Evolutionary conservation across 1,140 invertebrate genomes (phyloP).

Genomic region (Zelostemma sp.): DNA sequence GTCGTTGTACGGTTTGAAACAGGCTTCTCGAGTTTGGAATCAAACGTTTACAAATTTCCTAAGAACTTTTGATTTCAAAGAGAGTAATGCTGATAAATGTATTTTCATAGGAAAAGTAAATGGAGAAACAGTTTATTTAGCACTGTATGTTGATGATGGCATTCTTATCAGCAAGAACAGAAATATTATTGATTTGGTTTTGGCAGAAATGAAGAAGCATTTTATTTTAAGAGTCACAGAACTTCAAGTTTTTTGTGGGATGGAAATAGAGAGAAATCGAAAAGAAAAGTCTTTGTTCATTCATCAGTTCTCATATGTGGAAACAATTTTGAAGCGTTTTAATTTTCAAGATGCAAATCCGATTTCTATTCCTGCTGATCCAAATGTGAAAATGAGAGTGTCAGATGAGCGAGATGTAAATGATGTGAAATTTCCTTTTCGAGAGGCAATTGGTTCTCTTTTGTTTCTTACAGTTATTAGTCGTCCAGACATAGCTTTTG

Average conservation of each 20-base stretch:
- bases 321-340: slow-evolving; percentile 22
- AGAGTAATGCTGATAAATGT: background rate
- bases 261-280: slow-evolving; percentile 21
- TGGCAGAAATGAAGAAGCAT: too few relatives aligned
- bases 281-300: background rate
- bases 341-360: slow-evolving; percentile 15
- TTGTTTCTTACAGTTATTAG: slow-evolving; percentile 57
- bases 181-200: too few relatives aligned
- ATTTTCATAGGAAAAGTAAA: slow-evolving; percentile 4
- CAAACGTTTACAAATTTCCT: background rate
- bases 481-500: slow-evolving; percentile 61
- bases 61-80: background rate
- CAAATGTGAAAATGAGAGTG: slow-evolving; percentile 10
- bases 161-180: slow-evolving; percentile 2
- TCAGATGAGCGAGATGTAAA: slow-evolving; percentile 17
- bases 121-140: slow-evolving; percentile 12
- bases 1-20: background rate
- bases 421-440: slow-evolving; percentile 43
- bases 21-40: background rate
- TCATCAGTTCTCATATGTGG: slow-evolving; percentile 10
- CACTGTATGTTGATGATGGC: slow-evolving; percentile 34
- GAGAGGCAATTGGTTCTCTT: slow-evolving; percentile 48
- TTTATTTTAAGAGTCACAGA: slow-evolving; percentile 5
- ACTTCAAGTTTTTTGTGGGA: slow-evolving; percentile 19
- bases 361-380: slow-evolving; percentile 12